These are phyloP conservation scores for Electrona antarctica DNA, from an alignment of 2,113 vertebrate genomes.

Conservation along the genomic window DNA sequence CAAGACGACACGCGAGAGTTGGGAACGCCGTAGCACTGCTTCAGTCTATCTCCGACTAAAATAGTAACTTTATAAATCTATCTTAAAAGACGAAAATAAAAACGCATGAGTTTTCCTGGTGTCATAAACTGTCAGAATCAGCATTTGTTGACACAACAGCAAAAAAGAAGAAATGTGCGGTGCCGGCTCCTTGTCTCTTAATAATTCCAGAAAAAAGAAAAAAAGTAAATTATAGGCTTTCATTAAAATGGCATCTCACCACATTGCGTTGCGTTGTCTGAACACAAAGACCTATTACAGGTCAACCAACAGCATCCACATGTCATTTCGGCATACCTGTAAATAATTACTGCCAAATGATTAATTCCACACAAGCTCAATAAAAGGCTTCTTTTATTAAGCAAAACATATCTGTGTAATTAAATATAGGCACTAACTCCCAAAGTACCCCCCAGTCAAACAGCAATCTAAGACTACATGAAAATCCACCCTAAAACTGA, in stretches of 20 bases:
- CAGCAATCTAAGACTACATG: slow-evolving; percentile 29
- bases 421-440: slow-evolving; percentile 24
- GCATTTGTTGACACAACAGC: too few species aligned
- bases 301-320: background rate
- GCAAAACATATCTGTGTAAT: slow-evolving; percentile 12
- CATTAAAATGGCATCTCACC: background rate
- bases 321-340: slow-evolving; percentile 15
- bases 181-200: too few species aligned
- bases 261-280: background rate
- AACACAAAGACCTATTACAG: background rate
- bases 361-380: slow-evolving; percentile 18
- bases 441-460: slow-evolving; percentile 22
- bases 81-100: too few species aligned
- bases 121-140: too few species aligned
- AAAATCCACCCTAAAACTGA: slow-evolving; percentile 7
- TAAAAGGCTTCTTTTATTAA: slow-evolving; percentile 4
- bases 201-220: background rate
- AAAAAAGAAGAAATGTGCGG: too few species aligned
- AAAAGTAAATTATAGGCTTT: background rate
- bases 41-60: too few species aligned
- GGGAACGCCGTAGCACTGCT: too few species aligned
- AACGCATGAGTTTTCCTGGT: too few species aligned
- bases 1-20: too few species aligned
- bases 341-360: slow-evolving; percentile 24
- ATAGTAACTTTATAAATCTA: too few species aligned